These are phyloP conservation scores for Gymnopithys bicolor DNA, from an alignment of 2,797 vertebrate species.

Conservation along the genomic window DNA sequence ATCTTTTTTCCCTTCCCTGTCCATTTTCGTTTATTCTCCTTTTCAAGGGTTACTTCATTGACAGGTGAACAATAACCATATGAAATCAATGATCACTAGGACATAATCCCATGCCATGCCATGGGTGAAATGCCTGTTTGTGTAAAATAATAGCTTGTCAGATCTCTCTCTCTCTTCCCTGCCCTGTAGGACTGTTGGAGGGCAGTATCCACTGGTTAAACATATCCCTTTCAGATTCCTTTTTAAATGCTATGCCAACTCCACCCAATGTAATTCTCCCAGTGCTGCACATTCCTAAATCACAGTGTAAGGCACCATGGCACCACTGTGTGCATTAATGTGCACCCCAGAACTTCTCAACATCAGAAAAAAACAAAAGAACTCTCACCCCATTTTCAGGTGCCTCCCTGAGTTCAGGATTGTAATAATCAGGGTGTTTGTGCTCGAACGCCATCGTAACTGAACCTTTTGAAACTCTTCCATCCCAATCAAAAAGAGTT, in stretches of 20 bases:
- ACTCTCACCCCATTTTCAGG: constrained; percentile 67
- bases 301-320: neutral
- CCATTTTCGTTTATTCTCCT: neutral
- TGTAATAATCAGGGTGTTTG: constrained; percentile 60
- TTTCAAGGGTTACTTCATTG: neutral
- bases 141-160: neutral
- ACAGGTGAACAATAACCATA: neutral
- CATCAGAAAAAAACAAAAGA: constrained; percentile 53
- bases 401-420: constrained; percentile 62
- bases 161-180: neutral
- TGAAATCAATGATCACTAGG: neutral
- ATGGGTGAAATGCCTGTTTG: neutral
- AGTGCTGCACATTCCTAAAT: neutral
- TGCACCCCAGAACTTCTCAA: neutral
- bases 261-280: neutral
- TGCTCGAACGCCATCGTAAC: constrained; percentile 48
- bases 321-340: neutral
- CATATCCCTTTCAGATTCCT: neutral
- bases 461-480: constrained; percentile 67
- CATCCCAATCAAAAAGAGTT: constrained; percentile 73
- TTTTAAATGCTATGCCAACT: neutral
- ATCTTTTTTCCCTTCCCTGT: neutral
- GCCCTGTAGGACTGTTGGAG: neutral
- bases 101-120: neutral
- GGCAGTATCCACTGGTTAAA: neutral